A percentile compares a stretch with the other conserved stretches of the same genome.
phyloP scores from a whole-genome alignment of 1,140 invertebrate species.

The Acromyrmex heyeri region DNA sequence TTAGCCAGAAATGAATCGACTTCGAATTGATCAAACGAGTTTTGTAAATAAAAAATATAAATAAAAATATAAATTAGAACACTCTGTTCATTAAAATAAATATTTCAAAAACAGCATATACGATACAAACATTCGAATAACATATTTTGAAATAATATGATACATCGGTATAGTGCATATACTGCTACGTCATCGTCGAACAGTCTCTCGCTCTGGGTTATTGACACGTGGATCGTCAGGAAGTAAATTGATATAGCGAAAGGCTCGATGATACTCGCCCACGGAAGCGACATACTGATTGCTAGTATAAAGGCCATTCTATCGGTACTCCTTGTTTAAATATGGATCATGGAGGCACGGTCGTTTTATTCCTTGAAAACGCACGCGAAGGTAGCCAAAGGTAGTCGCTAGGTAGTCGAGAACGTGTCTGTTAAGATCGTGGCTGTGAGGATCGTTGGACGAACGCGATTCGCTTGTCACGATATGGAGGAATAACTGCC shows the following conservation, averaged over 20 bases:
- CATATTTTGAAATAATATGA: neutral
- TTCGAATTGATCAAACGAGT: neutral
- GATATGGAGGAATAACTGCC: conserved; percentile 13
- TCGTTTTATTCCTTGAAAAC: conserved; percentile 30
- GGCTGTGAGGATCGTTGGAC: conserved; percentile 17
- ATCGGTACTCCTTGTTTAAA: conserved; percentile 61
- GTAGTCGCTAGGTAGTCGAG: neutral
- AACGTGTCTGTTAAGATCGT: conserved; percentile 6
- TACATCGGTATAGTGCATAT: neutral
- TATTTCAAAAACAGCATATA: neutral
- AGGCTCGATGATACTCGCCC: conserved; percentile 59
- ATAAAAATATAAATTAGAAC: neutral
- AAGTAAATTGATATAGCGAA: conserved; percentile 64
- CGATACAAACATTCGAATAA: neutral
- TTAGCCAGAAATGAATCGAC: neutral
- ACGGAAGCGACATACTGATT: conserved; percentile 70
- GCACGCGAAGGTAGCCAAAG: conserved; percentile 26
- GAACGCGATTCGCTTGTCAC: conserved; percentile 18
- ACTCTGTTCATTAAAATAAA: neutral
- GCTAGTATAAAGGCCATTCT: conserved; percentile 70
- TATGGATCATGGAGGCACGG: conserved; percentile 54
- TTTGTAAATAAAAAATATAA: neutral
- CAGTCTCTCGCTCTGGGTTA: conserved; percentile 47
- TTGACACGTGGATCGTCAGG: conserved; percentile 64
- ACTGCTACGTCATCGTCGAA: neutral